A percentile compares a stretch with the other conserved stretches of the same genome.
phyloP scores from a whole-genome alignment of 1,140 invertebrate genomes.

The Heliconius melpomene region DNA sequence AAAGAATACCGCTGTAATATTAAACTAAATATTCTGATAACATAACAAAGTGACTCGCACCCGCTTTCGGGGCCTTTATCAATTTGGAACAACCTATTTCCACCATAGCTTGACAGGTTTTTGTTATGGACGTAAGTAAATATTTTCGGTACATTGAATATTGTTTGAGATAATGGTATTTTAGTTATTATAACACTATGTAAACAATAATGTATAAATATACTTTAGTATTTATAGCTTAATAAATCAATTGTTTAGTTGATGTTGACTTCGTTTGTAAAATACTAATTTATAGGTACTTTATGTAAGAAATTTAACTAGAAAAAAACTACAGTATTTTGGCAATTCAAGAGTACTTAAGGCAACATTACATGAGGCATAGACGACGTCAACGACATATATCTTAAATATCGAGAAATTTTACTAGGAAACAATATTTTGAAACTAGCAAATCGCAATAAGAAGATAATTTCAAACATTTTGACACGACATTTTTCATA shows the following conservation, averaged over 20 bases:
- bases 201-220: neutral
- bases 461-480: neutral
- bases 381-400: neutral
- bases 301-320: too few species aligned
- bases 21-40: slow-evolving; percentile 8
- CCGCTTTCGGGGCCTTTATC: slow-evolving; percentile 16
- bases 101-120: slow-evolving; percentile 15
- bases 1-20: slow-evolving; percentile 3
- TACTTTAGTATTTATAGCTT: neutral
- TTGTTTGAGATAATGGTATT: neutral
- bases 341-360: neutral
- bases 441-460: neutral
- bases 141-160: slow-evolving; percentile 1
- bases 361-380: neutral
- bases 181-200: neutral
- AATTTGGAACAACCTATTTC: slow-evolving; percentile 25
- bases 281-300: too few species aligned
- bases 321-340: too few species aligned
- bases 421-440: neutral
- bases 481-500: neutral
- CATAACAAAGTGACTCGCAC: slow-evolving; percentile 4
- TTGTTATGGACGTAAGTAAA: neutral
- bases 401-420: neutral
- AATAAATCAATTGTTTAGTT: neutral
- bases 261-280: too few species aligned